Evolutionary conservation across 2,888 invertebrate species (phyloP).

Genomic region (Nomada fabriciana): DNA sequence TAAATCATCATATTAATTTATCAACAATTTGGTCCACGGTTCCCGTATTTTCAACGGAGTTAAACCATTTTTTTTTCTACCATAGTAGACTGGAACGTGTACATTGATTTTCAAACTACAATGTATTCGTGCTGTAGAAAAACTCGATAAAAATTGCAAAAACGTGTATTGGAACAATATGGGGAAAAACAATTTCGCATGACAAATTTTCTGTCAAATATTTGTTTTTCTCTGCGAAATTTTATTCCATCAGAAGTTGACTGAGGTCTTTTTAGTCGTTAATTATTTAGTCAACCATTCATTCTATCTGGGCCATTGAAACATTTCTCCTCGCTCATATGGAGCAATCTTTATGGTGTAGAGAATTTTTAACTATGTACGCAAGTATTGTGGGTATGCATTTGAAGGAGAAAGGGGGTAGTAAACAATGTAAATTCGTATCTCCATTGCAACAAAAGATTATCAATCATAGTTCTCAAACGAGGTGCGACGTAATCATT

Average conservation of each 20-base stretch:
- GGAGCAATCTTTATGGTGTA: background rate
- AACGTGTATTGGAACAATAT: background rate
- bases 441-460: constrained; percentile 13
- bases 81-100: background rate
- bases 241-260: background rate
- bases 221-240: background rate
- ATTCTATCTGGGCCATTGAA: background rate
- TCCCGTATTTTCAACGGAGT: background rate
- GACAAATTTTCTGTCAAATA: background rate
- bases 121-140: background rate
- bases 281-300: background rate
- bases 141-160: background rate
- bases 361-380: background rate
- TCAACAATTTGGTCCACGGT: background rate
- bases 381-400: background rate
- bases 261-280: background rate
- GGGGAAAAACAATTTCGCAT: background rate
- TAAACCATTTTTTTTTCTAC: background rate
- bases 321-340: background rate
- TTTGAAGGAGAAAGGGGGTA: background rate
- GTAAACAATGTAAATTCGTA: background rate
- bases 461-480: constrained; percentile 48
- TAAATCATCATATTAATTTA: background rate
- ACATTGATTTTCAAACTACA: background rate
- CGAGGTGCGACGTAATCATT: constrained; percentile 30